phyloP scores from a whole-genome alignment of 2,113 vertebrate genomes.

The Ondatra zibethicus region DNA sequence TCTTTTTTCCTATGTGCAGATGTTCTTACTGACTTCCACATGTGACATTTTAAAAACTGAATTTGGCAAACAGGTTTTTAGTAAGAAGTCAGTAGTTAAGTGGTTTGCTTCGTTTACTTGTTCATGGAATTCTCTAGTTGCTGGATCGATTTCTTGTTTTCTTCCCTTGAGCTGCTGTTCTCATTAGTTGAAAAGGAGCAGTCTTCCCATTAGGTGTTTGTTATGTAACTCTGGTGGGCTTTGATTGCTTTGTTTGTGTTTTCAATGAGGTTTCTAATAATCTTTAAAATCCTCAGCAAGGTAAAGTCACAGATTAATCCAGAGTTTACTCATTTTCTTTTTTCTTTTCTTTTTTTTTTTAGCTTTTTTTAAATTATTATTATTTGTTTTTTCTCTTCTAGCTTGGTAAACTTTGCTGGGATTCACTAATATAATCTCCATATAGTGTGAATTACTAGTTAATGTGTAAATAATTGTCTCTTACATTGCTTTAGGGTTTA shows the following conservation, averaged over 20 bases:
- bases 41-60: constrained; percentile 12
- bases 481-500: constrained; percentile 41
- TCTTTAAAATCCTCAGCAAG: constrained; percentile 31
- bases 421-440: constrained; percentile 42
- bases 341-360: not conserved
- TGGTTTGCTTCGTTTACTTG: constrained; percentile 15
- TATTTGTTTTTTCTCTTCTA: not conserved
- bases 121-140: not conserved
- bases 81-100: constrained; percentile 37
- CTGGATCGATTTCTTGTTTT: not conserved
- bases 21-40: constrained; percentile 1
- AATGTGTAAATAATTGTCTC: constrained; percentile 60
- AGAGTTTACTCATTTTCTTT: not conserved
- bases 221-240: constrained; percentile 60
- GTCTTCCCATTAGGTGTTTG: constrained; percentile 8
- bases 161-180: not conserved
- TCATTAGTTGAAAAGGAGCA: not conserved
- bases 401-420: constrained; percentile 62
- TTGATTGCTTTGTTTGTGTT: constrained; percentile 63
- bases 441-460: constrained; percentile 36
- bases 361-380: too few relatives aligned
- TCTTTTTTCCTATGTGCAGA: not conserved
- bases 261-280: constrained; percentile 64
- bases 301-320: constrained; percentile 37
- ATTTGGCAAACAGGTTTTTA: constrained; percentile 29